Evolutionary conservation across 1,140 invertebrate species (phyloP).

Genomic region (Lethrus apterus): DNA sequence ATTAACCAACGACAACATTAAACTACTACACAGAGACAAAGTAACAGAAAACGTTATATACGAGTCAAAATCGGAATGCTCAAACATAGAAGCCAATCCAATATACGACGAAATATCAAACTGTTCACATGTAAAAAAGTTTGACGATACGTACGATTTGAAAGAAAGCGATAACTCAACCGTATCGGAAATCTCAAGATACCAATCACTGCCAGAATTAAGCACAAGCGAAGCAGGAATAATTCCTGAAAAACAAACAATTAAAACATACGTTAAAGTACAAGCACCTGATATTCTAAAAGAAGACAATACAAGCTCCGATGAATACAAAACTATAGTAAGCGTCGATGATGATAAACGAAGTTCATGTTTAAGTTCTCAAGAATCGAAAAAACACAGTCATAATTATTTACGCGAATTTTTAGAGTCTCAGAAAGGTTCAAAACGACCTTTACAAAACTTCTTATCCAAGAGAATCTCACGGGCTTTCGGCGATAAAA

Average conservation of each 20-base stretch:
- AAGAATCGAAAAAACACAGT: conserved; percentile 34
- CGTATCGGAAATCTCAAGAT: neutral
- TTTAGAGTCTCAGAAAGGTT: conserved; percentile 37
- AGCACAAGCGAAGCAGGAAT: neutral
- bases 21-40: conserved; percentile 12
- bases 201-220: neutral
- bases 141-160: neutral
- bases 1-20: conserved; percentile 31
- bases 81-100: conserved; percentile 23
- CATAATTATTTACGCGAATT: conserved; percentile 39
- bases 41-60: conserved; percentile 8
- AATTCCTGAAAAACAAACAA: conserved; percentile 13
- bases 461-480: conserved; percentile 38
- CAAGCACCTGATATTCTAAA: conserved; percentile 6
- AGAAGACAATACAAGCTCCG: conserved; percentile 17
- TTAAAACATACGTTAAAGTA: conserved; percentile 32
- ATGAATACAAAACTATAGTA: conserved; percentile 36
- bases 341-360: conserved; percentile 25
- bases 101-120: conserved; percentile 27
- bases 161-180: neutral
- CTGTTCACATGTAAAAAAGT: conserved; percentile 3
- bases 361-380: conserved; percentile 4
- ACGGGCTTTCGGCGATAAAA: conserved; percentile 30
- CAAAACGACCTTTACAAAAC: conserved; percentile 37
- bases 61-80: conserved; percentile 21